Evolutionary conservation across 2,888 invertebrate genomes (phyloP).

Genomic region (Ophion ventricosus): DNA sequence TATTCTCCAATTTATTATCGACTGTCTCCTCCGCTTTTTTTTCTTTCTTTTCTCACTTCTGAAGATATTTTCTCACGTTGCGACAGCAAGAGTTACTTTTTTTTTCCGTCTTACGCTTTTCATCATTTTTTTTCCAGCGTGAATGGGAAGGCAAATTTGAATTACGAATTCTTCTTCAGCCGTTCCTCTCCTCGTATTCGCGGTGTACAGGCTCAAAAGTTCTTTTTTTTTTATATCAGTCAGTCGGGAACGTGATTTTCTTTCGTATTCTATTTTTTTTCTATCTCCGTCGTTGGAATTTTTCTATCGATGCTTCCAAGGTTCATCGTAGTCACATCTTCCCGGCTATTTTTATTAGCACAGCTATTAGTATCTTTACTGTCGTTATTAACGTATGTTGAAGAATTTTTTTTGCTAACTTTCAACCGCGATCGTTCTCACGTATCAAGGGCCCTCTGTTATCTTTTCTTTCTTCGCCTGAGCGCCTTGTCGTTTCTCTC

Average conservation of each 20-base stretch:
- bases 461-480: slow-evolving; percentile 50
- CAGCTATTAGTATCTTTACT: slow-evolving; percentile 19
- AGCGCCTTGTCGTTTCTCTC: slow-evolving; percentile 65
- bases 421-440: background rate
- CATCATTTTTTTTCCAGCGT: background rate
- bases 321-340: background rate
- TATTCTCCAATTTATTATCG: slow-evolving; percentile 7
- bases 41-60: background rate
- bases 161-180: background rate
- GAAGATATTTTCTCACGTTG: background rate
- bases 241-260: background rate
- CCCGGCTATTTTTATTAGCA: slow-evolving; percentile 3
- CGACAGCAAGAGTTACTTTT: background rate
- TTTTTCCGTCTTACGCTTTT: background rate
- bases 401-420: background rate
- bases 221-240: background rate
- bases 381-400: background rate
- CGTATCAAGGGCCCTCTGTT: slow-evolving; percentile 29
- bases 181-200: background rate
- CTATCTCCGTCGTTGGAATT: background rate
- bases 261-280: background rate
- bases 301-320: background rate
- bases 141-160: slow-evolving; percentile 5
- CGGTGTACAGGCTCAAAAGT: background rate
- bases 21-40: background rate